Evolutionary conservation across 2,888 invertebrate genomes (phyloP), one percentile per base, ranked within the genome.

Genomic region (Yponomeuta malinellus): DNA sequence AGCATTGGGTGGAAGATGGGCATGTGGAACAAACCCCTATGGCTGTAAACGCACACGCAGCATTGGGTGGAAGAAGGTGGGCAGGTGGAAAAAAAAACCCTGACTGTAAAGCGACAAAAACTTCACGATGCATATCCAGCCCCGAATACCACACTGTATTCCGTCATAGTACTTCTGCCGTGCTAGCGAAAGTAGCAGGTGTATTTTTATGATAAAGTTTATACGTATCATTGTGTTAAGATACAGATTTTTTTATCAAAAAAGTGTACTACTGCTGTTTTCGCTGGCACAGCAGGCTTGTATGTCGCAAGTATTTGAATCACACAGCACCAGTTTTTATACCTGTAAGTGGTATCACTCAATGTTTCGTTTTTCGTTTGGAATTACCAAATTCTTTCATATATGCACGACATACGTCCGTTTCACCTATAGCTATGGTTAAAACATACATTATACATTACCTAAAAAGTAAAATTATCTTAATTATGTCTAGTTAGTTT

Each of bases 321-420:
- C 83, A 87, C 89, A 89, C 90, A 90, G 90, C 90, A 90, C 90
- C 90, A 89, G 82, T 86, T 83, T 79, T 81, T 78, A 81, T 78
- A 78, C 78, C 73, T 67, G 64, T 64, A 78, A 33, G 81, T 79
- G 78, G 81, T 81, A 80, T 82, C 81, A 79, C 82, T 77, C 76
- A 78, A 74, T 77, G 79, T 43, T 23, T 23, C 23, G 23, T 23
- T 23, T 23, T 23, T 70, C 78, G 76, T 77, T 68, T 68, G 68
- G 29, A 48, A 48, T 68, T 43, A 37, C n/a, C 66, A 31, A 37
- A 68, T 63, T 43, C 68, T 48, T 63, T 63, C 89, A 87, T 80
- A 87, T 85, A 88, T 87, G 80, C 82, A 89, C 90, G 90, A 89
- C 89, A 88, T 86, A 89, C 89, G 83, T 31, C 33, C 48, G 31